Conservation (phyloP, 2,113 vertebrate genomes). For the Ranitomeya variabilis region DNA sequence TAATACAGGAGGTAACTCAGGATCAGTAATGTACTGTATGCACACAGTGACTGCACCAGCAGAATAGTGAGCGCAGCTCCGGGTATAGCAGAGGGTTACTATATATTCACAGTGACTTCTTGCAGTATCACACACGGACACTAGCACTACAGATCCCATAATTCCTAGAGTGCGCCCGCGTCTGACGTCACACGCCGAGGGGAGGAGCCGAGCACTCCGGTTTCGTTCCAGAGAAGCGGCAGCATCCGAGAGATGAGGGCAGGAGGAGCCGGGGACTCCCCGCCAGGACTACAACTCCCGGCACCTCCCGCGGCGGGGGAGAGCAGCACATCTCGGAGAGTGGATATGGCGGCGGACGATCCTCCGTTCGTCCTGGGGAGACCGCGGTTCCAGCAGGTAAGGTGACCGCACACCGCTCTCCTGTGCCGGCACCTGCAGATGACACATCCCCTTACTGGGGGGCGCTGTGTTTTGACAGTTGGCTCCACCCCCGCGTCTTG, state of each 20-base stretch:
- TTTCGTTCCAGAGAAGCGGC: not conserved
- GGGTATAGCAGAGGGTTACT: too few species aligned
- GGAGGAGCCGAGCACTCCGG: conserved; percentile 9
- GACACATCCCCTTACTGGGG: not conserved
- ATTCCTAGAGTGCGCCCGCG: conserved; percentile 26
- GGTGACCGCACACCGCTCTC: not conserved
- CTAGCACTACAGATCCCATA: conserved; percentile 73
- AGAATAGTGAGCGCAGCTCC: too few species aligned
- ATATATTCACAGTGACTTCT: too few species aligned
- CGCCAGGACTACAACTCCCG: conserved; percentile 36
- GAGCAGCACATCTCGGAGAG: not conserved
- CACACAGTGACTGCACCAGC: too few species aligned
- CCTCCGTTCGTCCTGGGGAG: conserved; percentile 81
- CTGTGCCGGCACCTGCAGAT: not conserved
- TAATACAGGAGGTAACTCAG: too few species aligned
- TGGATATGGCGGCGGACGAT: conserved; percentile 77
- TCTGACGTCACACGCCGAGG: conserved; percentile 37
- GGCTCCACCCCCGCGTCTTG: conserved; percentile 27
- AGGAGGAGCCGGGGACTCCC: conserved; percentile 3
- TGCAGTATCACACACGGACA: too few species aligned
- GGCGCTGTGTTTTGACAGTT: conserved; percentile 22
- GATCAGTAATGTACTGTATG: too few species aligned
- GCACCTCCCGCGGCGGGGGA: not conserved
- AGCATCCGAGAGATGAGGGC: not conserved
- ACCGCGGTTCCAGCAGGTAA: conserved; percentile 88